Base-by-base conservation (phyloP, 2,113 vertebrate species). In the Numida meleagris region DNA sequence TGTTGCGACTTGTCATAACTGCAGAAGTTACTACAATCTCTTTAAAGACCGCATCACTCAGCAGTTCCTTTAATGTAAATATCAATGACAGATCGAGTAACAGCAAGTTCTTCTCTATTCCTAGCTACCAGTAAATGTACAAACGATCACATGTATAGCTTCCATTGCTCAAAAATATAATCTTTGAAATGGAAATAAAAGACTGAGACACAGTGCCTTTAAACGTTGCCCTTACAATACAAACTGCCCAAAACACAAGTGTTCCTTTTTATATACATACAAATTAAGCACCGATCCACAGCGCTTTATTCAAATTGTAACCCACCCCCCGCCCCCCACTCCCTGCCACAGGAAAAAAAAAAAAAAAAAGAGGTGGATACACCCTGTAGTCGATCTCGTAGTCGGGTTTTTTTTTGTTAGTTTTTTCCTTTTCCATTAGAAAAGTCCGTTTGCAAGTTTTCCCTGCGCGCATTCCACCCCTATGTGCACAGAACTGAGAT, bases 251-350 rank as follows among this genome's bases (percentile, higher is more conserved):
- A 95, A 96, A 88, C 79, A 88, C 81, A 96, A 90, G 74, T 82
- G 90, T 91, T 96, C 85, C 86, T 95, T 94, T 96, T 95, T 97
- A 96, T 97, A 91, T 97, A 97, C 97, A 91, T 97, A 97, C 97
- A 97, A 95, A 96, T 95, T 86, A 62, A 97, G 97, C 97, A 97
- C 97, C 80, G 97, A 97, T 97, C 97, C 96, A 97, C 97, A 97
- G 97, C 91, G 97, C 97, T 2, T 71, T 95, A 96, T 11, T 91
- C 86, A 94, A 96, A 63, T 50, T 36, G 70, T 87, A 91, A 72
- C 57, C 71, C 91, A 76, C 36, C 82, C 65, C 50, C 50, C 48
- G 8, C 24, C 25, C 46, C 46, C 50, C 14, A 51, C 24, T 66
- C 90, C 95, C 92, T 62, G 86, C 36, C 94, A 94, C 86, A 94